Evolutionary conservation across 2,797 vertebrate species (phyloP).

Genomic region (Chrosomus eos): DNA sequence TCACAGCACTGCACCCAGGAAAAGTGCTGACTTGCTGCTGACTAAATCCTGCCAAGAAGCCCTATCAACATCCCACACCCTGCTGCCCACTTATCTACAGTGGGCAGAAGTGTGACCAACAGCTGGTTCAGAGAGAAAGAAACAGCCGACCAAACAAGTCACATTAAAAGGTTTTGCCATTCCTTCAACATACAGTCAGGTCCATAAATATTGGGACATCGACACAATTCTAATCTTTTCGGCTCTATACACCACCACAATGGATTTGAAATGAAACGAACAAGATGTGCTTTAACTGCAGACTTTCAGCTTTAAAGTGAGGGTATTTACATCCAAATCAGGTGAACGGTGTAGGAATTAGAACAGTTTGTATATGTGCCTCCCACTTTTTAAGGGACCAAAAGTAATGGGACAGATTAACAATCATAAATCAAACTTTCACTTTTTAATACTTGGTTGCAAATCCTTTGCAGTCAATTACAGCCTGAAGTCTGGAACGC

Average conservation of each 20-base stretch:
- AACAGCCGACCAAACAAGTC: slow-evolving; percentile 46
- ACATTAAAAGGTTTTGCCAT: slow-evolving; percentile 1
- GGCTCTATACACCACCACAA: no score
- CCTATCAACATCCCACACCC: slow-evolving; percentile 65
- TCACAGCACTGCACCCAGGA: slow-evolving; percentile 47
- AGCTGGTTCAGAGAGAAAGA: slow-evolving; percentile 59
- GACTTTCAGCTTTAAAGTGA: slow-evolving; percentile 57
- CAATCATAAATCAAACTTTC: slow-evolving; percentile 22
- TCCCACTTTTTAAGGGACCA: no score
- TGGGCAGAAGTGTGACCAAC: slow-evolving; percentile 61
- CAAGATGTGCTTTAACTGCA: no score
- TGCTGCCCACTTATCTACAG: slow-evolving; percentile 62
- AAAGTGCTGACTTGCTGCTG: slow-evolving; percentile 60
- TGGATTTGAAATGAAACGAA: no score
- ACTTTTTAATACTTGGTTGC: slow-evolving; percentile 43
- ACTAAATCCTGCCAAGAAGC: slow-evolving; percentile 61
- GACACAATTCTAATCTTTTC: no score
- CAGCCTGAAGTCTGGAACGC: slow-evolving; percentile 27
- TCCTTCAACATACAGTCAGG: background rate
- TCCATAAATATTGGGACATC: no score
- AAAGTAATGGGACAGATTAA: no score
- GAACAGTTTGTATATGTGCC: slow-evolving; percentile 53
- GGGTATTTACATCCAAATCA: slow-evolving; percentile 58
- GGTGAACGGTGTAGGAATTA: slow-evolving; percentile 64
- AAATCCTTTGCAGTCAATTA: slow-evolving; percentile 46